Conservation (phyloP, 2,888 invertebrate genomes). For the Resseliella maxima region DNA sequence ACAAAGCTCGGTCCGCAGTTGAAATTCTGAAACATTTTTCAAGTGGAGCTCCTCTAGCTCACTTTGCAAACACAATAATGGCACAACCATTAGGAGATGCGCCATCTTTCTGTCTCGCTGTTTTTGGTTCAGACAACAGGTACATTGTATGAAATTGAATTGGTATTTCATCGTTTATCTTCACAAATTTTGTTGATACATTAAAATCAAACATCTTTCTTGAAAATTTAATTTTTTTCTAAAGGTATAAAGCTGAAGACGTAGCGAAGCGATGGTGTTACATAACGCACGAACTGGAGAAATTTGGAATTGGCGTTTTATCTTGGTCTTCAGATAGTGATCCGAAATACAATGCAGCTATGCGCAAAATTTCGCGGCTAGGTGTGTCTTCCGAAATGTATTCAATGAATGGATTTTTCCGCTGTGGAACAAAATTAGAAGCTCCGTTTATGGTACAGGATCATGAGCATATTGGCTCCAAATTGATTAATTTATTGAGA, state of each 20-base stretch:
- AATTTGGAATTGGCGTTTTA: neutral
- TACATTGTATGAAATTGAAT: too few relatives aligned
- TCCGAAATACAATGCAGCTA: neutral
- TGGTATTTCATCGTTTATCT: too few relatives aligned
- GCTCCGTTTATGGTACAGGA: neutral
- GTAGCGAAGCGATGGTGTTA: neutral
- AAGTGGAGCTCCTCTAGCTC: neutral
- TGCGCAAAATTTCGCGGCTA: neutral
- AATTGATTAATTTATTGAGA: neutral
- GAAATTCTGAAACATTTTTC: neutral
- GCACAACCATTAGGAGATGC: neutral
- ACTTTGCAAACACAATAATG: constrained; percentile 3
- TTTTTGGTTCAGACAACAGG: neutral
- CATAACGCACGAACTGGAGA: neutral
- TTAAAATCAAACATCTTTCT: too few relatives aligned
- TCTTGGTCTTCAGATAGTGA: neutral
- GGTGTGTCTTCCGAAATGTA: neutral
- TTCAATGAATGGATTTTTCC: neutral
- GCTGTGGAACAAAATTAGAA: neutral
- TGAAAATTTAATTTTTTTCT: too few relatives aligned
- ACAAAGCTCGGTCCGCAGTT: neutral
- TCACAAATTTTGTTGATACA: too few relatives aligned
- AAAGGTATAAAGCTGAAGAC: neutral
- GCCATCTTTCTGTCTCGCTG: neutral
- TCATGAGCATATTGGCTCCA: neutral